Conservation (phyloP, 2,888 invertebrate species). For the Heliconius hortense region DNA sequence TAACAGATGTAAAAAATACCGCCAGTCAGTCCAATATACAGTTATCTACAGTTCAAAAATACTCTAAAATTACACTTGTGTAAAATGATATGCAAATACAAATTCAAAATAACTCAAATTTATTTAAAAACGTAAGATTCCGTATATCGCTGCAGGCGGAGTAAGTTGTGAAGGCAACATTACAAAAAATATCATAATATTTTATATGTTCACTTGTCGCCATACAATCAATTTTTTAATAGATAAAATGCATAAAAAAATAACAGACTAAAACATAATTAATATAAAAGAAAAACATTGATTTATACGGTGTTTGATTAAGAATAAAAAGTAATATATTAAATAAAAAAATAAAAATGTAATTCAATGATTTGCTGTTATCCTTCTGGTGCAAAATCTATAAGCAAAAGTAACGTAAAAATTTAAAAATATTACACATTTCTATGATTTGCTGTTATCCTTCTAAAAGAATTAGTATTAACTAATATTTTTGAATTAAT, state of each 20-base stretch:
- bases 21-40: slow-evolving; percentile 47
- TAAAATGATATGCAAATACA: slow-evolving; percentile 48
- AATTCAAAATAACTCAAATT: slow-evolving; percentile 36
- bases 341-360: background rate
- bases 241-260: slow-evolving; percentile 11
- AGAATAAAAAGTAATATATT: background rate
- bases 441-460: slow-evolving; percentile 13
- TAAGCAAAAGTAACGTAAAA: background rate
- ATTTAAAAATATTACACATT: background rate
- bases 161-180: slow-evolving; percentile 8
- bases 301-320: background rate
- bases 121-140: slow-evolving; percentile 19
- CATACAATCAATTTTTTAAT: background rate
- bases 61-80: slow-evolving; percentile 42
- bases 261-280: background rate
- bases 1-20: slow-evolving; percentile 48
- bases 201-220: slow-evolving; percentile 13
- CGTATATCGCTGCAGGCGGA: background rate
- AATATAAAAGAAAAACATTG: background rate
- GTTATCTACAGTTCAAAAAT: slow-evolving; percentile 45
- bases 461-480: background rate
- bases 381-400: background rate
- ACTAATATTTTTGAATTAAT: background rate
- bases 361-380: slow-evolving; percentile 1
- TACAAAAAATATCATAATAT: background rate